Evolutionary conservation across 2,113 vertebrate species (phyloP).

Genomic region (Felis chaus): DNA sequence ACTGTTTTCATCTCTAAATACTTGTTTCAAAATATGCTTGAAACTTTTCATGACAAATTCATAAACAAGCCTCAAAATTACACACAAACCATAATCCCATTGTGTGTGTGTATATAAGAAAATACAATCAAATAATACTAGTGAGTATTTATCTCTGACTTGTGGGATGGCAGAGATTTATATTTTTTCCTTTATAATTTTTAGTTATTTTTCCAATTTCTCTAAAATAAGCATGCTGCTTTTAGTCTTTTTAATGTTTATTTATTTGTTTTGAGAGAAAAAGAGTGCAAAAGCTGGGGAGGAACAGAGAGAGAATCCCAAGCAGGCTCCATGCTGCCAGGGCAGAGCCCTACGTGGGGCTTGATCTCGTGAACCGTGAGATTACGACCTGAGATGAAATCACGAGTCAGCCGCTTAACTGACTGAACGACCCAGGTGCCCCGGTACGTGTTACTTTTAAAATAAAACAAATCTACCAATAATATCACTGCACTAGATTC

Average conservation of each 20-base stretch:
- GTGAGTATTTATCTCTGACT: neutral
- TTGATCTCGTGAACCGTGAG: too few relatives aligned
- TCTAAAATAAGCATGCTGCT: neutral
- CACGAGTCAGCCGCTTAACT: too few relatives aligned
- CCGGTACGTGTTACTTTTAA: neutral
- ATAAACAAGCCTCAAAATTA: neutral
- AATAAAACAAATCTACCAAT: neutral
- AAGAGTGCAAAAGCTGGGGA: too few relatives aligned
- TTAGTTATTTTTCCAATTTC: neutral
- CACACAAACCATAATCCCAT: neutral
- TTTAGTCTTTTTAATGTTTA: too few relatives aligned
- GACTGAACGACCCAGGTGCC: too few relatives aligned
- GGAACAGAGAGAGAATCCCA: too few relatives aligned
- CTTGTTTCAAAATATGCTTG: neutral
- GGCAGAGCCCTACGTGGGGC: too few relatives aligned
- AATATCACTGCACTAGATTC: neutral
- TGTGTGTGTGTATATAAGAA: neutral
- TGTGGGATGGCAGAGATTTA: neutral
- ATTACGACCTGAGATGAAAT: too few relatives aligned
- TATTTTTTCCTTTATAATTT: neutral
- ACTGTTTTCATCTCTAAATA: neutral
- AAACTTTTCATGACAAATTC: neutral
- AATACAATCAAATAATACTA: neutral
- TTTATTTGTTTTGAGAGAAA: too few relatives aligned
- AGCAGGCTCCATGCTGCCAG: too few relatives aligned